Evolutionary conservation across 1,140 invertebrate species (phyloP), one percentile per base, ranked within the genome.

Genomic region (Anastatus disparis): DNA sequence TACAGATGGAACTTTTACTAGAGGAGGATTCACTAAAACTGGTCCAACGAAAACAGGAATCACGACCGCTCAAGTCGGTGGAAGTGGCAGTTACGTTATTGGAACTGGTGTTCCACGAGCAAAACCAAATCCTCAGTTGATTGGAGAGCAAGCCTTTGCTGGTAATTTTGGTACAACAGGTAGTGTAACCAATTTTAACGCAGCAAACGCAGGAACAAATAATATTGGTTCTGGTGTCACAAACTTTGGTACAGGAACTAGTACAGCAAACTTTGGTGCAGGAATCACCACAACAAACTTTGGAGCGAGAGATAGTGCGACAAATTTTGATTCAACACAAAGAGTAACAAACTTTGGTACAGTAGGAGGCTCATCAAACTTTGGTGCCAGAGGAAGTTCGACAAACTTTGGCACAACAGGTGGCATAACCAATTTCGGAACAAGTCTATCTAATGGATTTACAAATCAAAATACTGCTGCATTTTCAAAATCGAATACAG

Each of bases 21-120:
- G 67, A 67, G 78, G 74, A 74, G 81, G 76, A 29, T 83, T 83
- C 20, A 83, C 84, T 0, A 86, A 86, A 74, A 82, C 79, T 6
- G 84, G 83, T n/a, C 73, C 76, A 17, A 85, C 85, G 0, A 84
- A 78, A 38, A 85, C 85, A 6, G 83, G 84, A 6, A 81, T 83
- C 22, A 84, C 81, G 0, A 84, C 80, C 4, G 83, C 83, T 20
- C 74, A 84, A 59, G 56, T 85, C 15, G 83, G 84, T 12, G 84
- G 83, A 2, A 81, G 78, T 56, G 84, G 80, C 3, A 82, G 75
- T 44, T 86, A 84, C 26, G 77, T 82, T 1, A 70, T 79, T 17
- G 79, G 78, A 7, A 74, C 78, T 3, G 62, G 74, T 40, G 48
- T 61, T 12, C 63, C 64, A 2, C 31, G 75, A 44, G 79, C 78